Percentiles rank a stretch among this genome's conserved stretches.
phyloP scores from a whole-genome alignment of 1,140 invertebrate genomes.

The Drosophila malerkotliana region DNA sequence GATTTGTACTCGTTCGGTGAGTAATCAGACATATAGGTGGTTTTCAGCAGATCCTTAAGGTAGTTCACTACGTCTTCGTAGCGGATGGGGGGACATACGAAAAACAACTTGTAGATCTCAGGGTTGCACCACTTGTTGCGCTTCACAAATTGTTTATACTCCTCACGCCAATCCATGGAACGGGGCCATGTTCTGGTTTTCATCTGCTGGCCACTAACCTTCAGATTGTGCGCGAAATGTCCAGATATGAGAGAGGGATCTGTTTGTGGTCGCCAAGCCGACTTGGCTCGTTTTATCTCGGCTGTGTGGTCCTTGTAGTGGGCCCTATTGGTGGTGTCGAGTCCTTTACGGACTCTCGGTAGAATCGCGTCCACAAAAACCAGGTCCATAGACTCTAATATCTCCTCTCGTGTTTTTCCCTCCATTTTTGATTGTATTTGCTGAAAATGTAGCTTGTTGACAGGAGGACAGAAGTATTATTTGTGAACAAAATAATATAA shows the following conservation, averaged over 20 bases:
- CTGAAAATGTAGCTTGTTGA: not conserved
- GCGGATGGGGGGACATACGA: slow-evolving; percentile 47
- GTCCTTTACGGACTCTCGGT: slow-evolving; percentile 20
- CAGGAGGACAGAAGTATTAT: not conserved
- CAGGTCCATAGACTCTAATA: slow-evolving; percentile 24
- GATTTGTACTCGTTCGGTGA: slow-evolving; percentile 52
- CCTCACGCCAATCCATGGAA: slow-evolving; percentile 66
- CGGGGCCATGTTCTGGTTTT: slow-evolving; percentile 57
- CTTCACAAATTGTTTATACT: slow-evolving; percentile 55
- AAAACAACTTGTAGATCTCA: slow-evolving; percentile 61
- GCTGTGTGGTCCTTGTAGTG: slow-evolving; percentile 40
- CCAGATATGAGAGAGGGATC: slow-evolving; percentile 54
- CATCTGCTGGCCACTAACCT: slow-evolving; percentile 29
- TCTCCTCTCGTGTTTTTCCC: slow-evolving; percentile 1
- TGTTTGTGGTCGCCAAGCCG: slow-evolving; percentile 31
- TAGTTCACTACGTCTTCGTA: slow-evolving; percentile 41
- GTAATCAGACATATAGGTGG: slow-evolving; percentile 56
- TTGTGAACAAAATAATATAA: not conserved
- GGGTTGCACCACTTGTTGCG: slow-evolving; percentile 67
- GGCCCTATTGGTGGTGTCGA: slow-evolving; percentile 26
- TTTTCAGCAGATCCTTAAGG: slow-evolving; percentile 45
- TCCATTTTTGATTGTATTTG: slow-evolving; percentile 13
- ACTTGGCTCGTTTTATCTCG: slow-evolving; percentile 2
- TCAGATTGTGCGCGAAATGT: slow-evolving; percentile 60
- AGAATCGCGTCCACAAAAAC: slow-evolving; percentile 39